Evolutionary conservation across 2,888 invertebrate genomes (phyloP).

Genomic region (Caenorhabditis becei): DNA sequence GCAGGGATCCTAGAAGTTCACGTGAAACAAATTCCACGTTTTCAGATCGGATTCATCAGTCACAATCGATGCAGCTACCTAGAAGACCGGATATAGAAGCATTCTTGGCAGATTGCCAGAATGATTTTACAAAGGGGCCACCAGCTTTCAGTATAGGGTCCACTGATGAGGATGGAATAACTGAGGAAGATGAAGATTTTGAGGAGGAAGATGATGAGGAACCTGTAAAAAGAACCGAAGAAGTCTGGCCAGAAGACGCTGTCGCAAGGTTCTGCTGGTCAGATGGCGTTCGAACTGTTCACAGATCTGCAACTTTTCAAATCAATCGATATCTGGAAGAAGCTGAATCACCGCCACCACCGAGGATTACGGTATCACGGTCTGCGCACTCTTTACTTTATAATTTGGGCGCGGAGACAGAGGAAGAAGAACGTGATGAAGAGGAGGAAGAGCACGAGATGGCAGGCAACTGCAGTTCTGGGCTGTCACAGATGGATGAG

Average conservation of each 20-base stretch:
- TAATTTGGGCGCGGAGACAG: conserved; percentile 49
- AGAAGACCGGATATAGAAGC: conserved; percentile 61
- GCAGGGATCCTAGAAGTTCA: background rate
- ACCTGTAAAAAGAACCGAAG: conserved; percentile 35
- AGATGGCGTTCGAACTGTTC: conserved; percentile 43
- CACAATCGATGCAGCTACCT: conserved; percentile 64
- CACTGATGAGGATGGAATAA: conserved; percentile 26
- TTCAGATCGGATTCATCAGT: conserved; percentile 56
- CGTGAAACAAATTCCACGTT: background rate
- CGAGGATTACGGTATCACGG: conserved; percentile 49
- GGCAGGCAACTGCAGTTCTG: conserved; percentile 36
- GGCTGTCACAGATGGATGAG: conserved; percentile 61
- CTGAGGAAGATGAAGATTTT: conserved; percentile 32
- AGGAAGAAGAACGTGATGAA: conserved; percentile 23
- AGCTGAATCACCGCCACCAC: conserved; percentile 17
- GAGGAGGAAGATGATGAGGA: conserved; percentile 44
- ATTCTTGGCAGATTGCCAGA: conserved; percentile 57
- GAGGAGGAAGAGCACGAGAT: conserved; percentile 24
- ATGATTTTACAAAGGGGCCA: conserved; percentile 45
- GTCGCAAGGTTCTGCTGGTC: conserved; percentile 60
- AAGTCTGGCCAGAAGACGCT: conserved; percentile 64
- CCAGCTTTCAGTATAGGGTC: conserved; percentile 56
- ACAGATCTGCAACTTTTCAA: conserved; percentile 63
- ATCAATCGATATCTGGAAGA: conserved; percentile 44
- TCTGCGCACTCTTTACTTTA: conserved; percentile 62